Evolutionary conservation across 2,888 invertebrate species (phyloP), one percentile per base, ranked within the genome.

Genomic region (Chymomyza amoena): DNA sequence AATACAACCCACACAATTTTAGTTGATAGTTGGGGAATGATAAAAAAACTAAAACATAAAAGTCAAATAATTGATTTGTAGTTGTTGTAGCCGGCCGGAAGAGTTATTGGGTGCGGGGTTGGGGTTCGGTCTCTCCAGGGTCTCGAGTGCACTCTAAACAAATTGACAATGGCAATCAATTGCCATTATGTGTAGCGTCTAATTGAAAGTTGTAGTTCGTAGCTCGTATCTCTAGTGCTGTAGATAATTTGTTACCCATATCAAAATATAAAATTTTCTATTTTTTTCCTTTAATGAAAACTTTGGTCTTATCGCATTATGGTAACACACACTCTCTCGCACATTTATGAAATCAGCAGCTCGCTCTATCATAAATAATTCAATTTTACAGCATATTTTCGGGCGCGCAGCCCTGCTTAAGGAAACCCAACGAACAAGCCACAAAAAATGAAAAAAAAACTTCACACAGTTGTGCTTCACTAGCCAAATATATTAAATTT

Each of bases 131-230:
- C 64, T 36, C 56, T 61, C 61, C 7, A 36, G 39, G 4, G 39
- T 13, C 39, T 45, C 13, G 13, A 45, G 39, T 10, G 39, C 13
- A 45, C 39, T 45, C 39, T 45, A 45, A 68, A 74, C 66, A 25
- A 68, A 71, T 71, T 77, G 83, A 87, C 84, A 85, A 85, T 84
- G 85, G 72, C 86, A 84, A 87, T 85, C 86, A 87, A 87, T 87
- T 82, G 74, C 73, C 78, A 82, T 84, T 86, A 84, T 79, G 68
- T 69, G 60, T 66, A 59, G 67, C 56, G 75, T 73, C 81, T 84
- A 84, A 84, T 84, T 84, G 84, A 84, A 84, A 85, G 72, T 79
- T 83, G 87, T 85, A 59, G 76, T n/a, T n/a, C n/a, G n/a, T n/a
- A 57, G 54, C 15, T 61, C n/a, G n/a, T 13, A 61, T 16, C n/a